Evolutionary conservation across 2,888 invertebrate species (phyloP).

Genomic region (Emmelina monodactyla): DNA sequence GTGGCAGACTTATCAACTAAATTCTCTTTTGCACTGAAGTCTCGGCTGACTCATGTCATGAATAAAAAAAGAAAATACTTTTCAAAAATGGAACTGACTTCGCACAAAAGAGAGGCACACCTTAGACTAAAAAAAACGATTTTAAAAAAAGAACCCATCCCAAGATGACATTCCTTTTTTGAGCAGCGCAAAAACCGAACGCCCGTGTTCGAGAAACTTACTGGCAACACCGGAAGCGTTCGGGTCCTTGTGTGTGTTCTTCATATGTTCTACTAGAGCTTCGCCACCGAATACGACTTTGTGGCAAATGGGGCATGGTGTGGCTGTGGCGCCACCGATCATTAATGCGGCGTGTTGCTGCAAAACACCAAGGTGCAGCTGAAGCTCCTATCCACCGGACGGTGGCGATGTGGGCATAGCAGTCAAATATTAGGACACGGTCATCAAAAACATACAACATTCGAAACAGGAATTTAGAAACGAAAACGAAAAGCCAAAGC

Average conservation of each 20-base stretch:
- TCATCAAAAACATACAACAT: conserved; percentile 21
- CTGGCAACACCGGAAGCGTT: conserved; percentile 88
- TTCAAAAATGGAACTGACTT: conserved; percentile 9
- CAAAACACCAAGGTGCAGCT: conserved; percentile 92
- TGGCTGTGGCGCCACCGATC: conserved; percentile 90
- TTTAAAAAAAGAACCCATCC: conserved; percentile 6
- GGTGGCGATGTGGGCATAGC: conserved; percentile 56
- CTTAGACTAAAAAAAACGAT: conserved; percentile 13
- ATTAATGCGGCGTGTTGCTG: conserved; percentile 95
- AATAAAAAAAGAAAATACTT: conserved; percentile 11
- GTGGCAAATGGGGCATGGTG: conserved; percentile 92
- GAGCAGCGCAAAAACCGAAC: conserved; percentile 20
- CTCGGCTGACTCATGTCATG: conserved; percentile 9
- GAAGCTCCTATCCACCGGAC: conserved; percentile 76
- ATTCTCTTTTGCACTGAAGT: conserved; percentile 36
- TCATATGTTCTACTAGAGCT: conserved; percentile 95
- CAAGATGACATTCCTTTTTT: conserved; percentile 6
- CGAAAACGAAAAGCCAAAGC: conserved; percentile 12
- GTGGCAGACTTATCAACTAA: conserved; percentile 49
- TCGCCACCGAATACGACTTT: conserved; percentile 93
- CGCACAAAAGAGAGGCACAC: conserved; percentile 20
- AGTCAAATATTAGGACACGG: conserved; percentile 50
- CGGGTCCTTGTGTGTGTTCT: conserved; percentile 93
- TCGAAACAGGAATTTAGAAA: conserved; percentile 38
- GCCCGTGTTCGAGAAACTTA: conserved; percentile 66